phyloP scores from a whole-genome alignment of 2,797 vertebrate genomes.

The Dallia pectoralis region DNA sequence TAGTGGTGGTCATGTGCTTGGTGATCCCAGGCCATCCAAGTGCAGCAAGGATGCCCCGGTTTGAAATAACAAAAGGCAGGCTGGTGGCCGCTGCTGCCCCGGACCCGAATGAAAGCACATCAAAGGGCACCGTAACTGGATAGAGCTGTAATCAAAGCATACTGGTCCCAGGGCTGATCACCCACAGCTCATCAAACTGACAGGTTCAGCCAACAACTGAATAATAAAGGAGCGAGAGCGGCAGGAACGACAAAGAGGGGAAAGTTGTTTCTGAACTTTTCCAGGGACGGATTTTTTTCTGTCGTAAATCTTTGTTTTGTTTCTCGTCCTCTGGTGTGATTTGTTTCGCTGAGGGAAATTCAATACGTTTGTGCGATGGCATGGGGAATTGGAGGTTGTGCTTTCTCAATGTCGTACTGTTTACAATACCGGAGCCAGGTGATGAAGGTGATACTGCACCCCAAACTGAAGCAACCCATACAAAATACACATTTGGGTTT shows the following conservation, averaged over 20 bases:
- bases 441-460: background rate
- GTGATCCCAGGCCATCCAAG: conserved; percentile 29
- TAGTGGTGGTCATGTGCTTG: conserved; percentile 11
- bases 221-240: conserved; percentile 9
- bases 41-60: conserved; percentile 13
- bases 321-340: background rate
- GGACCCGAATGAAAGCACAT: conserved; percentile 50
- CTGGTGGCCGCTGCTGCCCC: background rate
- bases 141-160: conserved; percentile 55
- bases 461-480: background rate
- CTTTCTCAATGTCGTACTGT: background rate
- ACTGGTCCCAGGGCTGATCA: conserved; percentile 47
- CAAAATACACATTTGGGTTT: background rate
- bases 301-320: background rate
- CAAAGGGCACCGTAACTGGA: conserved; percentile 57
- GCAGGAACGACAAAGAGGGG: conserved; percentile 17
- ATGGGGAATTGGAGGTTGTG: background rate
- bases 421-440: background rate
- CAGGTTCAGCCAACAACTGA: conserved; percentile 51
- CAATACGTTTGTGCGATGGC: background rate
- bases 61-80: conserved; percentile 39
- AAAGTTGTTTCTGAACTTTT: conserved; percentile 34
- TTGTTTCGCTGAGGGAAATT: background rate
- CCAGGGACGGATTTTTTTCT: conserved; percentile 1
- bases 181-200: conserved; percentile 67